Percentiles rank a stretch among this genome's conserved stretches.
These are phyloP conservation scores for Chrosomus eos DNA, from an alignment of 2,797 vertebrate species.

Conservation along the genomic window DNA sequence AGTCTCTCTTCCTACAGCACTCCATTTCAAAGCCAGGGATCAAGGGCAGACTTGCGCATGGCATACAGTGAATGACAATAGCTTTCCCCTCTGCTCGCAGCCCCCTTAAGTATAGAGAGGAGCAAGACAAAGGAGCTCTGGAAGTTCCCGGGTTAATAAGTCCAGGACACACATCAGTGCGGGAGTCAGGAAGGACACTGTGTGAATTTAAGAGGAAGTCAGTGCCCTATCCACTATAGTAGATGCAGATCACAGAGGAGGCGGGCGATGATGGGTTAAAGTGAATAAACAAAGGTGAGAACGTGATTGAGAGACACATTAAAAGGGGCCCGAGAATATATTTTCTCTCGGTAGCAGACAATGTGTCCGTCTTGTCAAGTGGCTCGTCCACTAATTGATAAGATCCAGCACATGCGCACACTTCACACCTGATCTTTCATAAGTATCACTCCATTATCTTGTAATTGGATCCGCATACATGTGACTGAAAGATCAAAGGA, in stretches of 20 bases:
- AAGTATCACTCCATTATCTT: conserved; percentile 66
- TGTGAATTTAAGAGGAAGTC: conserved; percentile 74
- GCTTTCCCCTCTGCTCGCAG: conserved; percentile 73
- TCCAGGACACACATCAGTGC: conserved; percentile 65
- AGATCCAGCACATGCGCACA: conserved; percentile 65
- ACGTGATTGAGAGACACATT: conserved; percentile 58
- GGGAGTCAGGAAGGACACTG: conserved; percentile 58
- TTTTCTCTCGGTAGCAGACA: conserved; percentile 64
- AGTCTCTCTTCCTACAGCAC: conserved; percentile 57
- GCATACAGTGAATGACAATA: conserved; percentile 81
- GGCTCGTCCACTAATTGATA: conserved; percentile 76
- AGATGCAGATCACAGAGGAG: conserved; percentile 50
- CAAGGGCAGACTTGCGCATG: conserved; percentile 81
- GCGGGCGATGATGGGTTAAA: conserved; percentile 62
- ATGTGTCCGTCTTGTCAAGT: conserved; percentile 64
- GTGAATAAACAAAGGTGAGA: conserved; percentile 47
- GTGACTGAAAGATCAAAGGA: conserved; percentile 73
- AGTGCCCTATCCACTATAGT: conserved; percentile 72
- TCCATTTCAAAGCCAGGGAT: conserved; percentile 84
- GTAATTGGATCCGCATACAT: conserved; percentile 63
- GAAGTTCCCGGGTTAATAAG: conserved; percentile 68
- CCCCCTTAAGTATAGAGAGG: conserved; percentile 63
- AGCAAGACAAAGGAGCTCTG: conserved; percentile 68
- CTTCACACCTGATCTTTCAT: conserved; percentile 70
- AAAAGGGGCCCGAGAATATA: conserved; percentile 7